These are phyloP conservation scores for Pipa parva DNA, from an alignment of 2,113 vertebrate genomes.

Conservation along the genomic window DNA sequence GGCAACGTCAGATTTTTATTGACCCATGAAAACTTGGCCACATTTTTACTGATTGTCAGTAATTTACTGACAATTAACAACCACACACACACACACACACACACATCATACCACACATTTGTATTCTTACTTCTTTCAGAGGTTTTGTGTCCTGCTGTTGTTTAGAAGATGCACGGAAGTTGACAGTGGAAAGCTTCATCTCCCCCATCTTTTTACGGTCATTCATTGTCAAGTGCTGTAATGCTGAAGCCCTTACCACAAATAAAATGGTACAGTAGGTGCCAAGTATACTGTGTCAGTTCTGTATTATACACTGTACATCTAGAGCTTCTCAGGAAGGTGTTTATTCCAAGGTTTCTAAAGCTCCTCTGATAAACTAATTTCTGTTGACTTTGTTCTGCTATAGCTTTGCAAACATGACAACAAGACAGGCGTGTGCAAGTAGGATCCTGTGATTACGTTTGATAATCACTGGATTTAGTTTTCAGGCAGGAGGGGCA, in stretches of 20 bases:
- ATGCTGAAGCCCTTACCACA: background rate
- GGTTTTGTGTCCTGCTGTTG: background rate
- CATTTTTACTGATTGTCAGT: too few species aligned
- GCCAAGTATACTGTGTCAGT: background rate
- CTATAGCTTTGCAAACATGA: conserved; percentile 31
- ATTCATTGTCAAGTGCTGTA: background rate
- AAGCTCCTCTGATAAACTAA: conserved; percentile 22
- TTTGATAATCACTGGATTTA: background rate
- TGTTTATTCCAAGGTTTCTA: conserved; percentile 31
- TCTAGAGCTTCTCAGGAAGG: background rate
- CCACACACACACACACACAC: too few species aligned
- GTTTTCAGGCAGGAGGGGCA: background rate
- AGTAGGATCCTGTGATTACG: background rate
- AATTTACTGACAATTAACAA: too few species aligned
- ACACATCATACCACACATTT: background rate
- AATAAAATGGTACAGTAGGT: background rate
- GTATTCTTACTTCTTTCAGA: conserved; percentile 19
- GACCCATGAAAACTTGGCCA: too few species aligned
- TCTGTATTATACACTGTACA: background rate
- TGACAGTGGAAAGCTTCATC: conserved; percentile 23
- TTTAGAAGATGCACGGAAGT: conserved; percentile 16
- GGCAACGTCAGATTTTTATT: too few species aligned
- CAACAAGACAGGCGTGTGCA: conserved; percentile 16
- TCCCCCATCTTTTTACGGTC: conserved; percentile 4
- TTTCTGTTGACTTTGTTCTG: conserved; percentile 20